These are phyloP conservation scores for Perca fluviatilis DNA, from an alignment of 2,113 vertebrate species.

Conservation along the genomic window DNA sequence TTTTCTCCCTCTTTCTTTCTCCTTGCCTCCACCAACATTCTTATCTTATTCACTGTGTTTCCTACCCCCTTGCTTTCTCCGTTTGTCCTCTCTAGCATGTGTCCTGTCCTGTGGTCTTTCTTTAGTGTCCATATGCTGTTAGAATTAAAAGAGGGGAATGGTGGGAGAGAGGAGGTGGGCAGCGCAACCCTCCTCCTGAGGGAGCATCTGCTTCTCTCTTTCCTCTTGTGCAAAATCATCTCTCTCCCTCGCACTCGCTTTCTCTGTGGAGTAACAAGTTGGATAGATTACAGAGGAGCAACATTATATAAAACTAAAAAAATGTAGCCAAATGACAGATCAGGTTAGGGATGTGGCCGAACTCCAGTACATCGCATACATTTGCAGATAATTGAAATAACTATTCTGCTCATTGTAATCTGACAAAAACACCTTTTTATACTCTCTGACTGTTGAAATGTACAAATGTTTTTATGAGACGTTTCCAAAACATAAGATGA, in stretches of 20 bases:
- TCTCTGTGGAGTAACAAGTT: conserved; percentile 64
- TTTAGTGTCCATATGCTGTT: conserved; percentile 75
- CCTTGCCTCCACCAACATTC: conserved; percentile 1
- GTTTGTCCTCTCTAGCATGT: conserved; percentile 61
- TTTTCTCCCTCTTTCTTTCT: not conserved
- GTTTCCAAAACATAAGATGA: not conserved
- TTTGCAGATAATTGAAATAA: conserved; percentile 46
- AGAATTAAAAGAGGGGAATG: conserved; percentile 62
- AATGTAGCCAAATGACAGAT: conserved; percentile 68
- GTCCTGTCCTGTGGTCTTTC: conserved; percentile 68
- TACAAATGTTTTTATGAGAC: not conserved
- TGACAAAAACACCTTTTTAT: conserved; percentile 44
- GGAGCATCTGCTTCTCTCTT: conserved; percentile 82
- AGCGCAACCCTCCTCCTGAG: conserved; percentile 79
- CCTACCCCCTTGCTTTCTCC: conserved; percentile 14
- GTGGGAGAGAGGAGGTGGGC: conserved; percentile 54
- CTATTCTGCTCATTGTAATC: conserved; percentile 18
- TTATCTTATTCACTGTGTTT: conserved; percentile 8
- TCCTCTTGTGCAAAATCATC: conserved; percentile 52
- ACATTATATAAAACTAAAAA: conserved; percentile 69
- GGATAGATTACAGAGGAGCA: conserved; percentile 70
- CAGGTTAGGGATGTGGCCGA: conserved; percentile 58
- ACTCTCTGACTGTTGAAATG: not conserved
- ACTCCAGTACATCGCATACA: conserved; percentile 48
- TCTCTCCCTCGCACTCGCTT: conserved; percentile 23